These are phyloP conservation scores for Molossus molossus DNA, from an alignment of 2,797 vertebrate species.

Conservation along the genomic window DNA sequence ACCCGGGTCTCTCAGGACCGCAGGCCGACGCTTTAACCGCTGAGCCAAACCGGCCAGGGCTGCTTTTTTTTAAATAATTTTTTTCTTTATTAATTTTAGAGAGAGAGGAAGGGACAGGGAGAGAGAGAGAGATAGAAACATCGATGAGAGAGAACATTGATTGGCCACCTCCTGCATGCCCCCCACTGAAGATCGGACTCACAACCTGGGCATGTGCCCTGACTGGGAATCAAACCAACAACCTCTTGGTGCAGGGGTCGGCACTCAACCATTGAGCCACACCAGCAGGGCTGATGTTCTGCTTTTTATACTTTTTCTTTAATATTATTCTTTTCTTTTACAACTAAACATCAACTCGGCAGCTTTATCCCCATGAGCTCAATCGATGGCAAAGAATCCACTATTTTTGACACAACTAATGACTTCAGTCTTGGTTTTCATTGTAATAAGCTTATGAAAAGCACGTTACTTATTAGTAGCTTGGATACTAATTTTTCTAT, in stretches of 20 bases:
- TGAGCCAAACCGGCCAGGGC: too few relatives aligned
- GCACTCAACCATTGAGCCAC: too few relatives aligned
- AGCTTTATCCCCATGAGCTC: background rate
- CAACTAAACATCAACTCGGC: background rate
- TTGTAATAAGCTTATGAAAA: conserved; percentile 33
- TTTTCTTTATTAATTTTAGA: background rate
- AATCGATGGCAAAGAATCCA: background rate
- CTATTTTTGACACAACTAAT: background rate
- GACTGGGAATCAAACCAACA: too few relatives aligned
- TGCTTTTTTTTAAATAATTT: conserved; percentile 27
- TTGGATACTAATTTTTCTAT: conserved; percentile 11
- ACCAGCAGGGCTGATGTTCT: background rate
- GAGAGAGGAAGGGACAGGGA: too few relatives aligned
- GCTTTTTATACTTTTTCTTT: conserved; percentile 24
- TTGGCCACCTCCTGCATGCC: too few relatives aligned
- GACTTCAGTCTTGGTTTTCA: conserved; percentile 51
- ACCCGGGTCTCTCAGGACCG: too few relatives aligned
- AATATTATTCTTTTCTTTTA: conserved; percentile 38
- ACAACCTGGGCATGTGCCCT: too few relatives aligned
- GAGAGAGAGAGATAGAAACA: too few relatives aligned
- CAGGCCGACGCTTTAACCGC: too few relatives aligned
- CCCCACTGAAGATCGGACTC: too few relatives aligned
- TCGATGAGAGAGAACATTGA: too few relatives aligned
- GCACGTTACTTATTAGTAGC: background rate
- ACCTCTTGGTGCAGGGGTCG: too few relatives aligned